Evolutionary conservation across 2,888 invertebrate genomes (phyloP).

Genomic region (Spodoptera exigua): DNA sequence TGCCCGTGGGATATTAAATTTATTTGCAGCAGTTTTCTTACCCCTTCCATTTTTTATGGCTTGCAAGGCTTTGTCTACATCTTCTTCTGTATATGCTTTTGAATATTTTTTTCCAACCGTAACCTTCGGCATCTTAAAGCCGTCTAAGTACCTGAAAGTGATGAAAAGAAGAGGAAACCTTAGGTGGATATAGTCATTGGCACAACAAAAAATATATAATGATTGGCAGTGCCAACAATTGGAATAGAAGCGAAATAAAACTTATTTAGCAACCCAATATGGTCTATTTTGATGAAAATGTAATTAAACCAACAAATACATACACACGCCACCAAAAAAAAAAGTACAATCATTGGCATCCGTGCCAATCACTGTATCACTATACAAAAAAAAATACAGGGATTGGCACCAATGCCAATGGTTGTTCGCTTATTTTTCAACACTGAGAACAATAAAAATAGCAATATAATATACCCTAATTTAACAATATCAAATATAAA

Average conservation of each 20-base stretch:
- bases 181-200: too few species aligned
- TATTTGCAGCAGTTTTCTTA: conserved; percentile 50
- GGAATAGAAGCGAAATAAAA: conserved; percentile 33
- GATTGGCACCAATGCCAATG: conserved; percentile 36
- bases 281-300: conserved; percentile 41
- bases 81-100: conserved; percentile 38
- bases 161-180: too few species aligned
- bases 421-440: conserved; percentile 38
- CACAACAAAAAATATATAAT: conserved; percentile 38
- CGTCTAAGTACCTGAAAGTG: conserved; percentile 15
- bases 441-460: conserved; percentile 39
- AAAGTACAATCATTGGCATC: conserved; percentile 42
- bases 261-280: conserved; percentile 41
- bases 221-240: conserved; percentile 46
- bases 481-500: conserved; percentile 39
- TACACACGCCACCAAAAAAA: conserved; percentile 38
- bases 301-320: conserved; percentile 39
- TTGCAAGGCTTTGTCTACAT: conserved; percentile 43
- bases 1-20: conserved; percentile 51
- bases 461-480: conserved; percentile 35
- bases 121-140: conserved; percentile 40
- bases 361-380: too few species aligned
- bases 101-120: conserved; percentile 38
- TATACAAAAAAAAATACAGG: conserved; percentile 39
- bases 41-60: conserved; percentile 51